Evolutionary conservation across 2,113 vertebrate species (phyloP), one percentile per base, ranked within the genome.

Genomic region (Atractosteus spatula): DNA sequence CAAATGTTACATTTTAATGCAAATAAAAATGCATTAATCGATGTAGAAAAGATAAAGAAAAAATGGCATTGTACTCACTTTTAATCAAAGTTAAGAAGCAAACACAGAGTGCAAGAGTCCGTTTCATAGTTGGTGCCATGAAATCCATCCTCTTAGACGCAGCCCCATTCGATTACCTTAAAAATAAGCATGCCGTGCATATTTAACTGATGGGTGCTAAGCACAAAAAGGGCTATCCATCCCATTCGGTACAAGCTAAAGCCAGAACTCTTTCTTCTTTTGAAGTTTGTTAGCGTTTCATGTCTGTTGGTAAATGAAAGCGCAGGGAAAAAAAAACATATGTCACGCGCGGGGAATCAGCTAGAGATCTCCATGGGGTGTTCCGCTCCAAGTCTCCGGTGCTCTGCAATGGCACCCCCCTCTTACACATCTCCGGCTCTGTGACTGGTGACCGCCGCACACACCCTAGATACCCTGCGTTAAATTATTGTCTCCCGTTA

Each of bases 111-210:
- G 76, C 62, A 16, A 90, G 75, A 77, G 67, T 67, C 63, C 77
- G 77, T 76, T 69, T 86, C 90, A 91, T 90, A 83, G 67, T 66
- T 76, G 68, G 70, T 78, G 85, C 66, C 83, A 82, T 84, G 76
- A 75, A 74, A 41, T 86, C 78, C 55, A 51, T 68, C 72, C 61
- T 55, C 44, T 70, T 57, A 57, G 3, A 62, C 63, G 51, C 67
- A 78, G 74, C 70, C 71, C 71, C 73, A 64, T 65, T 68, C 66
- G 66, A 13, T 29, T 71, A 79, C 73, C 71, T 75, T 66, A 41
- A 64, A 59, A 74, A n/a, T 4, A n/a, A 59, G 11, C 67, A 42
- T 66, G 54, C 66, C 69, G 74, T 67, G 66, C 73, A 78, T 45
- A 59, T 57, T 14, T 51, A 29, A 29, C 17, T 29, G 17, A 72